Percentiles rank a stretch among this genome's conserved stretches.
These are phyloP conservation scores for Passer domesticus DNA, from an alignment of 2,113 vertebrate genomes.

Conservation along the genomic window DNA sequence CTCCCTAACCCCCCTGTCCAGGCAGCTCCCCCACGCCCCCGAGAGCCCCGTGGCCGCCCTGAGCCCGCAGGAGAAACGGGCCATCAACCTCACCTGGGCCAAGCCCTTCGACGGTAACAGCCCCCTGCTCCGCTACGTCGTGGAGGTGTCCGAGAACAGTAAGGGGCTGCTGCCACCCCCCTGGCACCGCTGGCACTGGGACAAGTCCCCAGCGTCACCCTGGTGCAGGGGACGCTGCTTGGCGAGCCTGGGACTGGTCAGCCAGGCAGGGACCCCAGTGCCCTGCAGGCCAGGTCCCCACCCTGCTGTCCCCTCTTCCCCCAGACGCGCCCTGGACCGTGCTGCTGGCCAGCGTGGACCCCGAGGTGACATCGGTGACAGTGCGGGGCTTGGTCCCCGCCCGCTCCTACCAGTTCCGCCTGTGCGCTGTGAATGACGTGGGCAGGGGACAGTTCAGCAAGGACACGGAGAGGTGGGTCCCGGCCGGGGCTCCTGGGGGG, in stretches of 20 bases:
- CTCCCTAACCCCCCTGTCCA: constrained; percentile 53
- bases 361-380: constrained; percentile 79
- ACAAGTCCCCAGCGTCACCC: rapidly evolving
- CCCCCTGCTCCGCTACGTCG: constrained; percentile 87
- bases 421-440: constrained; percentile 93
- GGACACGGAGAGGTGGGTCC: constrained; percentile 90
- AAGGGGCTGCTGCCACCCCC: constrained; percentile 57
- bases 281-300: not conserved
- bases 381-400: constrained; percentile 91
- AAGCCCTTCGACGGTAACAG: constrained; percentile 97
- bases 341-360: constrained; percentile 89
- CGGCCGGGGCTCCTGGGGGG: rapidly evolving
- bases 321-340: constrained; percentile 92
- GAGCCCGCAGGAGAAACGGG: constrained; percentile 83
- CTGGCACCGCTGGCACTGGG: rapidly evolving
- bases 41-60: constrained; percentile 85
- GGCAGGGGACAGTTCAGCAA: constrained; percentile 96
- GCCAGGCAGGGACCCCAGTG: not conserved
- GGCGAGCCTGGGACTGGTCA: rapidly evolving
- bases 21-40: constrained; percentile 91
- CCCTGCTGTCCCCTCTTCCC: not conserved
- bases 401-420: constrained; percentile 95
- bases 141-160: constrained; percentile 98
- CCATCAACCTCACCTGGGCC: constrained; percentile 94
- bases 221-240: not conserved